phyloP scores from a whole-genome alignment of 1,140 invertebrate genomes.

The Bemisia tabaci region DNA sequence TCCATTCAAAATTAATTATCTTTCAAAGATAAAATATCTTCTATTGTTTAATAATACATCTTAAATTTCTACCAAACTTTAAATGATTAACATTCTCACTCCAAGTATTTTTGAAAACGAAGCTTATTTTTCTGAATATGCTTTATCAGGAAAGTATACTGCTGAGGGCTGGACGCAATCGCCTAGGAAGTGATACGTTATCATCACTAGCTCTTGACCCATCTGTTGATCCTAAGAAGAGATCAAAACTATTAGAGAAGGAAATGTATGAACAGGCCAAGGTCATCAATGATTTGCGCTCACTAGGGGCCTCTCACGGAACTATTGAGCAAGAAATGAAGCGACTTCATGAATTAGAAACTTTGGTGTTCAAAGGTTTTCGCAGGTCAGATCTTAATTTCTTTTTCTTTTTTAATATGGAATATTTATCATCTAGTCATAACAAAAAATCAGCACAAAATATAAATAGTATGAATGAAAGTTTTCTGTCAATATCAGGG shows the following conservation, averaged over 20 bases:
- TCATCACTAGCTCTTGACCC: conserved; percentile 77
- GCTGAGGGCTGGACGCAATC: conserved; percentile 39
- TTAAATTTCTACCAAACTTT: no score
- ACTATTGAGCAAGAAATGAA: conserved; percentile 85
- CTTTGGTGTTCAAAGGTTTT: conserved; percentile 79
- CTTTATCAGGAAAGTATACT: conserved; percentile 51
- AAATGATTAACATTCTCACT: no score
- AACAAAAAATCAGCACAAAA: not conserved
- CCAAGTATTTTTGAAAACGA: no score
- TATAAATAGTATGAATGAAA: no score
- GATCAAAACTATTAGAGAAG: conserved; percentile 87
- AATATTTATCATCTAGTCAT: no score
- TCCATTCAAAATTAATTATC: no score
- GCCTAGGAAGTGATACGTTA: conserved; percentile 48
- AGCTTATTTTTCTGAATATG: no score
- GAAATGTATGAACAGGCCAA: conserved; percentile 95
- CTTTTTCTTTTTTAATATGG: no score
- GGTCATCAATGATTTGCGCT: conserved; percentile 81
- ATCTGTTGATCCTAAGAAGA: conserved; percentile 69
- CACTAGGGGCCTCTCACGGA: conserved; percentile 74
- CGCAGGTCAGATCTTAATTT: conserved; percentile 35
- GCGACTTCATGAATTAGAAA: conserved; percentile 78
- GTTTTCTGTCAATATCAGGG: no score
- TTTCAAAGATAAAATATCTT: no score
- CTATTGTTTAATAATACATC: no score